Evolutionary conservation across 2,888 invertebrate genomes (phyloP), one percentile per base, ranked within the genome.

Genomic region (Abscondita cerata): DNA sequence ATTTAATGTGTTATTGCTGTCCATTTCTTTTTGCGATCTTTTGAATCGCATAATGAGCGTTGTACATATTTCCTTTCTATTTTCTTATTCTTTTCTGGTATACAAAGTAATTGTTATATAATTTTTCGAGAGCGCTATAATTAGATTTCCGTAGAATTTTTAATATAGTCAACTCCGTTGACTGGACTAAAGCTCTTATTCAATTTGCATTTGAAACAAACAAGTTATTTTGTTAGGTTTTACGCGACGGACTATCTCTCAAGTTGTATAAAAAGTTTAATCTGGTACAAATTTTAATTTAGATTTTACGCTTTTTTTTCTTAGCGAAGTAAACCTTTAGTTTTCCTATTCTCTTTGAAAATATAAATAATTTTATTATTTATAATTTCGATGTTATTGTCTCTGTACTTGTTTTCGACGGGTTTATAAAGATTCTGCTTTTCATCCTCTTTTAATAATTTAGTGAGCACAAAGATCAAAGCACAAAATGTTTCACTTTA

Each of bases 151-250:
- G 33, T 19, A 19, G 52, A 54, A 60, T 65, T 66, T 64, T 61
- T 66, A 66, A 66, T 66, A 52, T 58, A 44, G 38, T 64, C 55
- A 64, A 61, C 52, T 61, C 55, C 33, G 52, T 38, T 56, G 61
- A 52, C 63, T 51, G 55, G 61, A 53, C 57, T 66, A 61, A 66
- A 56, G 46, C 61, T 47, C 52, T 64, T 61, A 64, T 55, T 58
- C 57, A 48, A 66, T 66, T 66, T 66, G 63, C 60, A 66, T 66
- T 61, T 61, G 63, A 64, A 61, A 64, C 66, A 58, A 64, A 59
- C 61, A 50, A 9, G 52, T 62, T 62, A 60, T 55, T 59, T 62
- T 53, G 36, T 53, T 62, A 40, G 34, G 48, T 47, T 46, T 47
- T 54, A 50, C 36, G 53, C 50, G 56, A 52, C 44, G 52, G 40